Evolutionary conservation across 2,797 vertebrate species (phyloP).

Genomic region (Arremon aurantiirostris): DNA sequence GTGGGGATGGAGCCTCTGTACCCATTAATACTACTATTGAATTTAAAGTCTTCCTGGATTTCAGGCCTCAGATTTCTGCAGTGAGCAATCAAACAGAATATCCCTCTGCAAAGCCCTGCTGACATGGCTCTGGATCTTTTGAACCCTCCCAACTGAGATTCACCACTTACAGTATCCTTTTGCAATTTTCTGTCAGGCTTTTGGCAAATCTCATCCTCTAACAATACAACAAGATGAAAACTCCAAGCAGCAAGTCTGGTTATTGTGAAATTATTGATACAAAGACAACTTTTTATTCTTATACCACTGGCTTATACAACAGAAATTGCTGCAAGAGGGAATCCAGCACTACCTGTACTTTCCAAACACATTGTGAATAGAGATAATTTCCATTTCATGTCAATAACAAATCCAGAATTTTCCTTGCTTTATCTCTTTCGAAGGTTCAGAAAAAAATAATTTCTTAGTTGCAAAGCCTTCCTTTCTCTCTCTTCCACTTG

Average conservation of each 20-base stretch:
- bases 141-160: background rate
- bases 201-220: background rate
- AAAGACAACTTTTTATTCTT: background rate
- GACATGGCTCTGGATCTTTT: background rate
- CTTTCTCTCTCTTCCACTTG: background rate
- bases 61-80: background rate
- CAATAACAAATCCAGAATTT: background rate
- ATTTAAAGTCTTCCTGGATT: background rate
- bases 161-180: background rate
- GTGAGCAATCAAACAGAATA: background rate
- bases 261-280: background rate
- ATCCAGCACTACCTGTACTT: background rate
- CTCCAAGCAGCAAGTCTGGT: fast-evolving
- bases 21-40: background rate
- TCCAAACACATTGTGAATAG: background rate
- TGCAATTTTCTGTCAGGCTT: background rate
- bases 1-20: background rate
- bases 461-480: background rate
- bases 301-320: background rate
- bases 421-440: background rate
- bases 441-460: background rate
- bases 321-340: background rate
- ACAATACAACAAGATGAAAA: background rate
- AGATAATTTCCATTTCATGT: background rate
- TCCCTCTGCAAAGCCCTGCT: background rate